Base-by-base conservation (phyloP, 2,888 invertebrate species). In the Napeogenes sylphis region DNA sequence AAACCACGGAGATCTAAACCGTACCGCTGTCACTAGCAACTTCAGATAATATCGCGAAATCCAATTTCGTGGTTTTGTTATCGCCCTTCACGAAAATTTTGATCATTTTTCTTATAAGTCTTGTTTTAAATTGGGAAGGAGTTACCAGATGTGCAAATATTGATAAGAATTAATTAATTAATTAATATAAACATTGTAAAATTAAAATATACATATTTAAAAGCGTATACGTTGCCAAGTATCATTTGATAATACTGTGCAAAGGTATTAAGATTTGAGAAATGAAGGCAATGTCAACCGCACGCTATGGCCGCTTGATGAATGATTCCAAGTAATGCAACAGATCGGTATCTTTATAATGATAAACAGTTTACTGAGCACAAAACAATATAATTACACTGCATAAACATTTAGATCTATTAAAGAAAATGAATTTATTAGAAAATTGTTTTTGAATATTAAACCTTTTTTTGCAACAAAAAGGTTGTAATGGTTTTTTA, bases 31-130 rank as follows among this genome's bases (percentile, higher is more conserved):
- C 77, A 78, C 75, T 75, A 76, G 70, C 73, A 73, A 77, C 73
- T 76, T 75, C 74, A 86, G 90, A 90, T 90, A 86, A 84, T 85
- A 90, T 90, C 90, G 85, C 78, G 75, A 82, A 90, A 90, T 89
- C 89, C 90, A 90, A 90, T 90, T 90, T 88, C 85, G 89, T 83
- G 87, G 88, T 87, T 88, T 87, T 84, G 85, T 86, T 88, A 88
- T 90, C 88, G 85, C 78, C 70, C 74, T 76, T 74, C 72, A 76
- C 79, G 84, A 82, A 83, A 85, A 87, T 85, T 85, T 78, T 81
- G 82, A 82, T 83, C 80, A 84, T 84, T 82, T 66, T 63, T 67
- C 61, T 61, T 45, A 42, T 35, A 47, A 35, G 21, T n/a, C 47
- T 47, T n/a, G 47, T n/a, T 47, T 47, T 47, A 47, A 47, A 47